Evolutionary conservation across 2,888 invertebrate species (phyloP), one percentile per base, ranked within the genome.

Genomic region (Pammene aurita): DNA sequence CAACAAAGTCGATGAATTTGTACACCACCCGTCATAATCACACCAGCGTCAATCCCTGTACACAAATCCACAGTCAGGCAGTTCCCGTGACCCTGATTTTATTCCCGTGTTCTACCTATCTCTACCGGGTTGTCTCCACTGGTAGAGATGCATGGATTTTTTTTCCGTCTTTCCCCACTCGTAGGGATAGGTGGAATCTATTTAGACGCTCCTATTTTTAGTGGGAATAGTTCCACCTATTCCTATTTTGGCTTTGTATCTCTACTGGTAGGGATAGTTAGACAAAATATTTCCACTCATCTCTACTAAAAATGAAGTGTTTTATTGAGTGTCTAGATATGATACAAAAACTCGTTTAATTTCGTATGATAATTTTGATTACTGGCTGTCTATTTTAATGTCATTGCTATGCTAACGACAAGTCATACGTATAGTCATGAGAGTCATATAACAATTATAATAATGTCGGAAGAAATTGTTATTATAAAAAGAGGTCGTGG

Each of bases 401-500:
- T 50, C 18, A 50, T 50, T 50, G 50, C 50, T 50, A 18, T 50
- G 50, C 50, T 50, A 50, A 11, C 10, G 50, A 50, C 50, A 50
- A 18, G 50, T 50, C 50, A 50, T 50, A 46, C 46, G 46, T 46
- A 46, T 46, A 46, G 7, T 46, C 46, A 46, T 46, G 14, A 14
- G 46, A 50, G 50, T 50, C 50, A 50, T 50, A 50, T 18, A 50
- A 50, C 10, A 50, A 50, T 50, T 50, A 50, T 50, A 50, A 50
- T 50, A 50, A 50, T 50, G 50, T 50, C 50, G 50, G 58, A 58
- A 58, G 44, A 58, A 42, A 41, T 18, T 44, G 41, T 58, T 58
- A 42, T 58, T 58, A 42, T 38, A 58, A 18, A 41, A 58, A 58
- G 58, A 58, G 58, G 42, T 13, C 58, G 58, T 42, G 58, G 58